phyloP scores from a whole-genome alignment of 2,797 vertebrate species.

The Sus cebifrons region DNA sequence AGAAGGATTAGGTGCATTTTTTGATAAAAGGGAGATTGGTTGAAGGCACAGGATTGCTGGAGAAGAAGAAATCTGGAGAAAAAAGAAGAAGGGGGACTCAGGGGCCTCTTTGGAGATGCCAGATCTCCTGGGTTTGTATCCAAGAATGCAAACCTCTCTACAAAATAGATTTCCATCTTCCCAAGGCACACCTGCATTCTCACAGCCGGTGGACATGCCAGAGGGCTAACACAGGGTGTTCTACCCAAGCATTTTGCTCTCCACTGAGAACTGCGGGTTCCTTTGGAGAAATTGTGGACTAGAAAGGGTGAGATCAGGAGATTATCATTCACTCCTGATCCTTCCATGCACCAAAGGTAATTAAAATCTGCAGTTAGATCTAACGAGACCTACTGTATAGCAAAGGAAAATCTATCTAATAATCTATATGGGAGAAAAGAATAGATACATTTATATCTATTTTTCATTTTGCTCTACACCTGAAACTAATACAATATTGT shows the following conservation, averaged over 20 bases:
- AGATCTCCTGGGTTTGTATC: neutral
- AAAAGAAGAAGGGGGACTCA: neutral
- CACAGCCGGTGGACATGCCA: accelerated
- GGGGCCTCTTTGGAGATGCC: too few species aligned
- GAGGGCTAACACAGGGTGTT: neutral
- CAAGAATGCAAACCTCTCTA: neutral
- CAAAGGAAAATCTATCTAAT: too few species aligned
- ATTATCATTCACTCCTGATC: neutral
- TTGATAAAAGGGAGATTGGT: neutral
- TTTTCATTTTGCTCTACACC: too few species aligned
- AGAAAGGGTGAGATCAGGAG: neutral
- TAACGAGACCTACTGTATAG: too few species aligned
- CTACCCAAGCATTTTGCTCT: neutral
- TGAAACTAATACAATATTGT: too few species aligned
- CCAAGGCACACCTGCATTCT: neutral
- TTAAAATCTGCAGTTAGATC: neutral
- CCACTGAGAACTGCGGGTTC: neutral
- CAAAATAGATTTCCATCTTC: neutral
- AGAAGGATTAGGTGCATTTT: neutral
- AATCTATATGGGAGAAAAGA: too few species aligned
- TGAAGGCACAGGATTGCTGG: neutral
- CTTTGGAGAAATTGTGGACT: neutral
- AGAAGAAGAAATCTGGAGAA: neutral
- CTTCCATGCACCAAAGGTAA: neutral
- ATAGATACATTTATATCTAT: too few species aligned